Conservation (phyloP, 2,113 vertebrate species). For the Tetrao urogallus region DNA sequence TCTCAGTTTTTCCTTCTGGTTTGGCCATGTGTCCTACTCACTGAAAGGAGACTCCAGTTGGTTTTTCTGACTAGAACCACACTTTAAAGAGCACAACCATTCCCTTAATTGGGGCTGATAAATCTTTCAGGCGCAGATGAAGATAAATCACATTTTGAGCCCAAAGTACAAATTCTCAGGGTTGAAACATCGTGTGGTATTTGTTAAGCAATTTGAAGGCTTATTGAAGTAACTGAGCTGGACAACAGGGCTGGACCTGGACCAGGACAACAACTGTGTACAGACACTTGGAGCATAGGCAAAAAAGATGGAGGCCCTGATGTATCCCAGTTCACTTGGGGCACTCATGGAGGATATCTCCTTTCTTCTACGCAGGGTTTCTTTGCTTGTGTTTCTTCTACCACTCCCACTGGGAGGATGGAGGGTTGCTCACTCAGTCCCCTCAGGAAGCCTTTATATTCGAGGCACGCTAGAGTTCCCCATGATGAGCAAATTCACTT, state of each 20-base stretch:
- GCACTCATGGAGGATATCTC: not conserved
- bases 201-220: conserved; percentile 65
- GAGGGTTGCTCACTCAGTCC: not conserved
- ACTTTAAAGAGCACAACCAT: conserved; percentile 35
- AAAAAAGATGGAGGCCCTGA: not conserved
- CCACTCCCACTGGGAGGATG: not conserved
- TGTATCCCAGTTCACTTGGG: not conserved
- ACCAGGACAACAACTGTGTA: conserved; percentile 60
- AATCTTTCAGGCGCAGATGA: conserved; percentile 49
- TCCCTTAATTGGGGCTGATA: conserved; percentile 32
- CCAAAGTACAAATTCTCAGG: conserved; percentile 53
- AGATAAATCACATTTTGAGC: conserved; percentile 66
- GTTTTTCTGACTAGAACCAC: conserved; percentile 50
- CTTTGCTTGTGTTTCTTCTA: not conserved
- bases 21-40: conserved; percentile 46
- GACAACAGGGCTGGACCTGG: conserved; percentile 54
- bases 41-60: conserved; percentile 47
- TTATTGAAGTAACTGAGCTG: conserved; percentile 60
- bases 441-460: not conserved
- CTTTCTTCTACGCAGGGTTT: conserved; percentile 46
- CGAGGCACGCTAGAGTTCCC: not conserved
- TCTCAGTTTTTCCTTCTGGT: conserved; percentile 63
- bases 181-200: conserved; percentile 61
- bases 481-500: not conserved
- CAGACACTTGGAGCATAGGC: not conserved